Conservation (phyloP, 2,113 vertebrate genomes). For the Toxotes jaculatrix region DNA sequence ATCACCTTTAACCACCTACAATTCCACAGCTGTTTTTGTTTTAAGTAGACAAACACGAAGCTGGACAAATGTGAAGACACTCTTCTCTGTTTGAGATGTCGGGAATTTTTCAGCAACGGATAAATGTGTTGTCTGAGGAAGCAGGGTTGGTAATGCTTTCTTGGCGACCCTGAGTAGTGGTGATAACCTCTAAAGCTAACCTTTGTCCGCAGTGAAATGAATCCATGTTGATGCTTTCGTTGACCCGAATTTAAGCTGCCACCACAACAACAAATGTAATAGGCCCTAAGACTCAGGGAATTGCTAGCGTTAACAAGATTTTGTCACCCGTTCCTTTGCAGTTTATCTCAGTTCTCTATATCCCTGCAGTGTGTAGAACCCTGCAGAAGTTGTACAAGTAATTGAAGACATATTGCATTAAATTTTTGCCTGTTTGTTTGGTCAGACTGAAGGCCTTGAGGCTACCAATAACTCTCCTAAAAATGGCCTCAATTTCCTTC, state of each 20-base stretch:
- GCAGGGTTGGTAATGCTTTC: slow-evolving; percentile 22
- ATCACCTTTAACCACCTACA: slow-evolving; percentile 25
- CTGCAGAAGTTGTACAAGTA: slow-evolving; percentile 41
- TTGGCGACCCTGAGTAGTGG: slow-evolving; percentile 19
- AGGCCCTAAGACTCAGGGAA: slow-evolving; percentile 30
- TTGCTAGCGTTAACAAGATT: slow-evolving; percentile 40
- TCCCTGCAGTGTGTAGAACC: slow-evolving; percentile 12
- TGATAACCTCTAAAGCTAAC: slow-evolving; percentile 64
- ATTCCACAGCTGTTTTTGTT: slow-evolving; percentile 54
- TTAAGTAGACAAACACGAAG: slow-evolving; percentile 25
- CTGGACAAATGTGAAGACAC: slow-evolving; percentile 10
- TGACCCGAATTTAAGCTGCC: slow-evolving; percentile 60
- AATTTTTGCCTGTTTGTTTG: slow-evolving; percentile 50
- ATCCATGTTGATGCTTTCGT: slow-evolving; percentile 43
- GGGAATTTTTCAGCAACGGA: slow-evolving; percentile 21
- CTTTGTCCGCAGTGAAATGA: slow-evolving; percentile 57
- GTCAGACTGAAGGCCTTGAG: slow-evolving; percentile 45
- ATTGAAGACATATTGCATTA: slow-evolving; percentile 44
- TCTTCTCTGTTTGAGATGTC: slow-evolving; percentile 23
- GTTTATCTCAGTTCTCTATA: slow-evolving; percentile 13
- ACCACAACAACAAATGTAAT: slow-evolving; percentile 51
- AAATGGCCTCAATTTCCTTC: slow-evolving; percentile 62
- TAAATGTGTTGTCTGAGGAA: slow-evolving; percentile 45
- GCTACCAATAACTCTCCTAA: slow-evolving; percentile 49
- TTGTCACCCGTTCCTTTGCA: slow-evolving; percentile 3